Conservation (phyloP, 2,888 invertebrate species). For the Temnothorax ravouxi region DNA sequence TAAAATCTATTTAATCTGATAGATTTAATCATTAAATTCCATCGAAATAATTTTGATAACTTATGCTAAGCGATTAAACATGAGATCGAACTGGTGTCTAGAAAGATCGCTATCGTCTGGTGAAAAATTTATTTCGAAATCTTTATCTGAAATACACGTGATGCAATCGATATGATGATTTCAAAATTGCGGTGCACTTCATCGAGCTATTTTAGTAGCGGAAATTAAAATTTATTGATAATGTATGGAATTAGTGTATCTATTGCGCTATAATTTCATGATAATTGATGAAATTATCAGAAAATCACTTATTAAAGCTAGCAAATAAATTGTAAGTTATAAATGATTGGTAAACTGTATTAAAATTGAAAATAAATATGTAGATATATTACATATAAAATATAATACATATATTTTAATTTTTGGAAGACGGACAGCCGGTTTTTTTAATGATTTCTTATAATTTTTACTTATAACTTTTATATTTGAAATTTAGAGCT, state of each 20-base stretch:
- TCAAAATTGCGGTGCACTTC: background rate
- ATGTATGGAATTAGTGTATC: background rate
- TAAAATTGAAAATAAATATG: background rate
- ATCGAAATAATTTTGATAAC: background rate
- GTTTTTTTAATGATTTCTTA: too few species aligned
- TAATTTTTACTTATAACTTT: too few species aligned
- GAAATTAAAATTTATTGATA: background rate
- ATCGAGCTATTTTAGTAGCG: background rate
- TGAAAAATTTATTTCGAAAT: background rate
- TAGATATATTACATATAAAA: background rate
- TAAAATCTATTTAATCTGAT: background rate
- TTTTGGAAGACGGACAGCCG: too few species aligned
- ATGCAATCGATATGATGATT: background rate
- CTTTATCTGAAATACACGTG: conserved; percentile 25
- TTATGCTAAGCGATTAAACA: conserved; percentile 1
- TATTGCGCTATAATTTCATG: background rate
- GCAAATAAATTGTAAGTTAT: background rate
- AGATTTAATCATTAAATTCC: conserved; percentile 22
- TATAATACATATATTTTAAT: too few species aligned
- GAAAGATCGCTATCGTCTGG: background rate
- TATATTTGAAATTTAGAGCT: too few species aligned
- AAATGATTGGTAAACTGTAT: background rate
- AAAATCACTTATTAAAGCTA: background rate
- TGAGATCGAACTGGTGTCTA: background rate
- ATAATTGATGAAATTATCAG: background rate